Evolutionary conservation across 2,113 vertebrate species (phyloP).

Genomic region (Sterna hirundo): DNA sequence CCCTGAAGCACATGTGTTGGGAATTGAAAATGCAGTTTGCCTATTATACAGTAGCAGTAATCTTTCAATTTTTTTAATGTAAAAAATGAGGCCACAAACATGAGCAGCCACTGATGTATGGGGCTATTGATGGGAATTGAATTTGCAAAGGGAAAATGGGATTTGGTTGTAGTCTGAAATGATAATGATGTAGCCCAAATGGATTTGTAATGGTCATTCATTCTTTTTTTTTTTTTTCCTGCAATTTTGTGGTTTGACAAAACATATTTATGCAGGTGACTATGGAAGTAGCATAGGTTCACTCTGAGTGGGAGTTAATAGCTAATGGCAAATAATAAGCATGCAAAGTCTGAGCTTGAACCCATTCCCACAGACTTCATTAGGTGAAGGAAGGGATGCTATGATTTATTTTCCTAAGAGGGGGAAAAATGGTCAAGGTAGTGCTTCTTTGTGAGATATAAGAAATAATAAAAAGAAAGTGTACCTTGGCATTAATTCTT

Average conservation of each 20-base stretch:
- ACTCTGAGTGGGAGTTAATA: slow-evolving; percentile 33
- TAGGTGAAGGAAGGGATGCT: not conserved
- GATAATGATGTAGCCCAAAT: slow-evolving; percentile 82
- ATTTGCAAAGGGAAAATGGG: slow-evolving; percentile 86
- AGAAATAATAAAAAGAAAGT: not conserved
- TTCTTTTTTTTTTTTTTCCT: slow-evolving; percentile 70
- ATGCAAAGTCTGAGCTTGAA: slow-evolving; percentile 24
- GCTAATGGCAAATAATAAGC: slow-evolving; percentile 44
- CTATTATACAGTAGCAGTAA: slow-evolving; percentile 73
- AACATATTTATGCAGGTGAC: slow-evolving; percentile 71
- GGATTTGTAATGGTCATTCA: slow-evolving; percentile 85
- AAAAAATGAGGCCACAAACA: slow-evolving; percentile 75
- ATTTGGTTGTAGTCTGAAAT: slow-evolving; percentile 84
- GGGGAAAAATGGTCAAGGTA: not conserved
- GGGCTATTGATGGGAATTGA: slow-evolving; percentile 81
- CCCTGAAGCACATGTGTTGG: slow-evolving; percentile 60
- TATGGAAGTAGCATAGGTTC: slow-evolving; percentile 44
- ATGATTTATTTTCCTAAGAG: not conserved
- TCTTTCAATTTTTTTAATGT: slow-evolving; percentile 71
- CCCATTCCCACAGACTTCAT: not conserved
- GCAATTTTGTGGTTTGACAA: slow-evolving; percentile 67
- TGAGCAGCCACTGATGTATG: slow-evolving; percentile 77
- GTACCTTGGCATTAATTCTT: not conserved
- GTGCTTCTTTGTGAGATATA: not conserved
- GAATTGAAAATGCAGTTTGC: slow-evolving; percentile 75